Conservation (phyloP, 1,140 invertebrate species). For the Drosophila murphyi region DNA sequence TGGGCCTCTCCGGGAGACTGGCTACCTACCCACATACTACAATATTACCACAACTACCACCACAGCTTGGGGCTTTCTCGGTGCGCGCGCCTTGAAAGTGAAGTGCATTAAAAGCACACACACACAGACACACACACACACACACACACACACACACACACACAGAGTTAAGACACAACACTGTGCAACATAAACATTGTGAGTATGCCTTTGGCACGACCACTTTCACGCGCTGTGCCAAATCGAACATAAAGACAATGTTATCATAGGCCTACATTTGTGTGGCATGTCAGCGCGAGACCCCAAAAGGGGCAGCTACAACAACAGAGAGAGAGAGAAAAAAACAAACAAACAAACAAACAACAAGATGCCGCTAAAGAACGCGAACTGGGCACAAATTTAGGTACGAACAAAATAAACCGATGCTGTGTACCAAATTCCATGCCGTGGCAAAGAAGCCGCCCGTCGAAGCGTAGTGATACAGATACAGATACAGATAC, state of each 20-base stretch:
- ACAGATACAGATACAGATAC: conserved; percentile 42
- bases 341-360: conserved; percentile 21
- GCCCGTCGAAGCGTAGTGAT: conserved; percentile 55
- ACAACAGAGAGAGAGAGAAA: not conserved
- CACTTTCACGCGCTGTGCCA: conserved; percentile 68
- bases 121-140: conserved; percentile 1
- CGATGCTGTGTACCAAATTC: conserved; percentile 59
- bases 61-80: conserved; percentile 18
- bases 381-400: conserved; percentile 51
- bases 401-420: conserved; percentile 55
- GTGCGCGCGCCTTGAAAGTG: conserved; percentile 18
- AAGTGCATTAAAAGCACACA: conserved; percentile 20
- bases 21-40: conserved; percentile 1
- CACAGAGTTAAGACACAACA: not conserved
- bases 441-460: conserved; percentile 65
- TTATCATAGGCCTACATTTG: conserved; percentile 79
- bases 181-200: conserved; percentile 28
- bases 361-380: conserved; percentile 49
- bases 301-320: conserved; percentile 16
- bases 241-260: conserved; percentile 61
- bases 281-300: conserved; percentile 54
- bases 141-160: not conserved
- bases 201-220: conserved; percentile 55
- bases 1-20: conserved; percentile 6
- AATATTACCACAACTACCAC: not conserved